Base-by-base conservation (phyloP, 2,888 invertebrate species). In the Boloria selene region DNA sequence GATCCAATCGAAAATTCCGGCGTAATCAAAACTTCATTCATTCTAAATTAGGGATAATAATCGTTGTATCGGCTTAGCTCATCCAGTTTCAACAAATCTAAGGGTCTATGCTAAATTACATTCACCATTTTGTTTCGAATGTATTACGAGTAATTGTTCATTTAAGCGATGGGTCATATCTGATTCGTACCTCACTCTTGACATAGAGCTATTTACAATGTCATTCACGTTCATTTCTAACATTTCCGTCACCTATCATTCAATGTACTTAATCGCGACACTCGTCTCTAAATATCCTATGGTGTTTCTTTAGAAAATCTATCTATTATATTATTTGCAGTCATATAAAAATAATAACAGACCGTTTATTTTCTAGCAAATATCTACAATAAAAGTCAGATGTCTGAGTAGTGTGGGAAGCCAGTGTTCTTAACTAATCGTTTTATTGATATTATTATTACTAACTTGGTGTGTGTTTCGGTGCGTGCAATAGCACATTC, bases 331-430 rank as follows among this genome's bases (percentile, higher is more conserved):
- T 86, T 81, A 83, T 83, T 89, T 88, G 90, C 87, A 89, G 84
- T 88, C 89, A 90, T 91, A 91, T 88, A 91, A 91, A 91, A 92
- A 90, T 91, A 92, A 92, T 86, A 91, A 90, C 88, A 87, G 82
- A 90, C 84, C 77, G 83, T 86, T 82, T 82, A 79, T 79, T 83
- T 81, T 78, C 90, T 90, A 89, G 88, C 87, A 86, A 87, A 86
- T 86, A 85, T 85, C 88, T 90, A 90, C 84, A 86, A 81, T 87
- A 82, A 84, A 87, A 86, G 80, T 83, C 73, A 78, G 84, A 83
- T 87, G 82, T 82, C 81, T 81, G 83, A 82, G 79, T 75, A 82
- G 84, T 87, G 85, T 81, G 81, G 82, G 79, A 88, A 90, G 88
- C 89, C 79, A 79, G 88, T 85, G 86, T 84, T 82, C 86, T 85